Evolutionary conservation across 2,888 invertebrate genomes (phyloP), one percentile per base, ranked within the genome.

Genomic region (Allygus modestus): DNA sequence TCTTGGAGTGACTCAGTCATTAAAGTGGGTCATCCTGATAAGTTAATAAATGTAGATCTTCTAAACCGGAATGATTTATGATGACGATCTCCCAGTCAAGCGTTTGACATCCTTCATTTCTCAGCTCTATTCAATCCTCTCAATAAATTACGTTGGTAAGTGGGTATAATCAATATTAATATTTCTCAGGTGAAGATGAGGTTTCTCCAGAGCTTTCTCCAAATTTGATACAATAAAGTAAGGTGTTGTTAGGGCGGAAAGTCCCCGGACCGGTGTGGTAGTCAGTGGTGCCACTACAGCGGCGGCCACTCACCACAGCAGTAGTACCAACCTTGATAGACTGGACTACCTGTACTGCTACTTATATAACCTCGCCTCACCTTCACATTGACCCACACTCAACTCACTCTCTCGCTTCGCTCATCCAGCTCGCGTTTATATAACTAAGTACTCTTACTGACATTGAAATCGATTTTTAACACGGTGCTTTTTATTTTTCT

Each of bases 361-460:
- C 71, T 71, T 71, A 71, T 71, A 71, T 71, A 71, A 71, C 71
- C 41, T 51, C 77, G 9, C 73, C 73, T 41, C 9, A 51, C 77
- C 77, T 77, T 77, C 33, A 77, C 77, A 77, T 77, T 77, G 77
- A 77, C 77, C 77, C 77, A 77, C 9, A 69, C 0, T 31, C n/a
- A n/a, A n/a, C n/a, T 31, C 65, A 1, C 65, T 5, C 69, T 5
- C 20, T 54, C 54, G 54, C 54, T 54, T 54, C 54, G 65, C 65
- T 31, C 28, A 31, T n/a, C n/a, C 20, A 58, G 23, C 58, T 23
- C 58, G 58, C 20, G 4, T 58, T 58, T 58, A 58, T 58, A 58
- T 58, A 20, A 58, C 9, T 58, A 51, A 11, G 4, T 51, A 51
- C 51, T 17, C 9, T 23, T 23, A 58, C 4, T 20, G 58, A 58